These are phyloP conservation scores for Chaetodon trifasciatus DNA, from an alignment of 2,797 vertebrate species.

Conservation along the genomic window DNA sequence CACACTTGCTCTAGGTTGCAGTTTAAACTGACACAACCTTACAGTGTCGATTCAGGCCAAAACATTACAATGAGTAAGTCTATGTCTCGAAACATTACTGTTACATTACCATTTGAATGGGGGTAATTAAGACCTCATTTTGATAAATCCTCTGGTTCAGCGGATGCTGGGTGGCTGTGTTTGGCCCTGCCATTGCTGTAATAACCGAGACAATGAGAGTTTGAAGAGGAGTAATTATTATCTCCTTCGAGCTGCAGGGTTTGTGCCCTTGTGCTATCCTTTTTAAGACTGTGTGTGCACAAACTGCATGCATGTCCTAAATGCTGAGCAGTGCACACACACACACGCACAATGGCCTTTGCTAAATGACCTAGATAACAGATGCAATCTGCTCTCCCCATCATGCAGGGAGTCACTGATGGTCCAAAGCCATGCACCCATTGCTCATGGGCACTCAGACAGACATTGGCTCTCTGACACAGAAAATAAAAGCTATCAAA, in stretches of 20 bases:
- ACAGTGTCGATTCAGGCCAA: neutral
- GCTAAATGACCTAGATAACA: constrained; percentile 70
- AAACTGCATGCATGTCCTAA: constrained; percentile 27
- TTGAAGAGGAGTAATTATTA: constrained; percentile 46
- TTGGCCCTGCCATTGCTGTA: constrained; percentile 29
- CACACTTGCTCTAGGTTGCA: neutral
- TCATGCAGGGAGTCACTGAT: constrained; percentile 33
- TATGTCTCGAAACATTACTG: neutral
- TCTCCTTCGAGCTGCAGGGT: constrained; percentile 42
- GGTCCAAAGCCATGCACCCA: constrained; percentile 22
- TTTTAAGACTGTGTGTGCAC: neutral
- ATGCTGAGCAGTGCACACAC: neutral
- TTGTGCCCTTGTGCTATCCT: neutral
- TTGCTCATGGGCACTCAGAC: constrained; percentile 42
- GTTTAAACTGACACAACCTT: neutral
- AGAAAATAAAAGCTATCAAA: constrained; percentile 39
- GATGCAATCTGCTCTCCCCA: constrained; percentile 55
- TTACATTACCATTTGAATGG: constrained; percentile 22
- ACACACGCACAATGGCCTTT: constrained; percentile 42
- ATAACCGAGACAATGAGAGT: constrained; percentile 43
- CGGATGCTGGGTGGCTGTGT: constrained; percentile 17
- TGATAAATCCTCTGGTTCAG: constrained; percentile 15
- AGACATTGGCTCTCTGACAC: constrained; percentile 39
- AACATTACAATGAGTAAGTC: neutral
- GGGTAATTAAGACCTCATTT: constrained; percentile 44